phyloP scores from a whole-genome alignment of 2,888 invertebrate genomes.

The Abrostola tripartita region DNA sequence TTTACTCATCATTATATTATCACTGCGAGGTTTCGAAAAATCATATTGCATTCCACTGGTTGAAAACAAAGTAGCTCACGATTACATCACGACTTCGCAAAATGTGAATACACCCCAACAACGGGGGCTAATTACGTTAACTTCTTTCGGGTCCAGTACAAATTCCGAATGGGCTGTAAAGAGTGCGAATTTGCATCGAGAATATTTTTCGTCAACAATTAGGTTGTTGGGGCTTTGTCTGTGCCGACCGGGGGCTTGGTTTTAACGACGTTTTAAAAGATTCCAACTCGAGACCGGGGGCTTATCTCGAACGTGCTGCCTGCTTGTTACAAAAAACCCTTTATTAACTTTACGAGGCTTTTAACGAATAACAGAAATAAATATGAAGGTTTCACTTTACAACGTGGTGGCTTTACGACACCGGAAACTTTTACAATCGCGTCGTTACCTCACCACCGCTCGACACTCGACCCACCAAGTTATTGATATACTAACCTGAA shows the following conservation, averaged over 20 bases:
- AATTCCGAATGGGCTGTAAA: conserved; percentile 86
- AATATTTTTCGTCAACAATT: conserved; percentile 88
- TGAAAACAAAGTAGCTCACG: conserved; percentile 53
- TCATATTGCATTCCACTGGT: conserved; percentile 42
- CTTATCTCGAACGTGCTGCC: conserved; percentile 84
- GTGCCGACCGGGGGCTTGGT: conserved; percentile 77
- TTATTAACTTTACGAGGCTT: conserved; percentile 86
- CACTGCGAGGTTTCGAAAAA: conserved; percentile 14
- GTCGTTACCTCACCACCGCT: conserved; percentile 59
- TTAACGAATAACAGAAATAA: conserved; percentile 87
- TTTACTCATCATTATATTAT: conserved; percentile 14
- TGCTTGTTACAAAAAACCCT: conserved; percentile 85
- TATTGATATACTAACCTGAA: conserved; percentile 41
- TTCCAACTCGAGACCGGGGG: conserved; percentile 80
- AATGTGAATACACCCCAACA: conserved; percentile 71
- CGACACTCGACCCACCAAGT: conserved; percentile 42
- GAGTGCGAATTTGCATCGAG: conserved; percentile 86
- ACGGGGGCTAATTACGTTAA: conserved; percentile 81
- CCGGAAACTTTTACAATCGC: conserved; percentile 75
- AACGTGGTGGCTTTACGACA: conserved; percentile 74
- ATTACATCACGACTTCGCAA: conserved; percentile 60
- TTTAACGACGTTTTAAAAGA: conserved; percentile 88
- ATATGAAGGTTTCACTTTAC: conserved; percentile 80
- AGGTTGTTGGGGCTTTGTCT: conserved; percentile 84
- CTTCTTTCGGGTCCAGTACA: conserved; percentile 82